Evolutionary conservation across 2,888 invertebrate genomes (phyloP).

Genomic region (Mimachlamys varia): DNA sequence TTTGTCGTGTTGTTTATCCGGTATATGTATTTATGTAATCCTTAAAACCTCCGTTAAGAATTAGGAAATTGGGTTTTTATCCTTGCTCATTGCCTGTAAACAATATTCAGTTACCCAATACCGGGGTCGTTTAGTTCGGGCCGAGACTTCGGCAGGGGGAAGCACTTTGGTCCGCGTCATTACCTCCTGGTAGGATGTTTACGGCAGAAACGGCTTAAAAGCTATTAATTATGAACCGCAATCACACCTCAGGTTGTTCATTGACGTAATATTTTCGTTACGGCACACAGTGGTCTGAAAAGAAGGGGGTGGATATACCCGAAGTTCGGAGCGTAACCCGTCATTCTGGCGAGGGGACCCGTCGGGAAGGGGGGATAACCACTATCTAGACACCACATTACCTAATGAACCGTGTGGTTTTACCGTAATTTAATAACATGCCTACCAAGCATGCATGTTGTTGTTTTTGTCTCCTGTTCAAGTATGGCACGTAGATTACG

Average conservation of each 20-base stretch:
- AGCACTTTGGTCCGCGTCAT: neutral
- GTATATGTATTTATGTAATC: neutral
- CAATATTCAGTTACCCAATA: neutral
- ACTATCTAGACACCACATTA: neutral
- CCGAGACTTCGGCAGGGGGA: neutral
- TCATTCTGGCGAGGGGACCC: neutral
- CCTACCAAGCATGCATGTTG: neutral
- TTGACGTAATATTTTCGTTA: slow-evolving; percentile 13
- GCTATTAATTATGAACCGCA: neutral
- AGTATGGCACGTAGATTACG: neutral
- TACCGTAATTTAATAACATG: neutral
- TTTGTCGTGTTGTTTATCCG: neutral
- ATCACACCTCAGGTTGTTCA: neutral
- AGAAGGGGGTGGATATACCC: neutral
- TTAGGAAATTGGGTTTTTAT: slow-evolving; percentile 28
- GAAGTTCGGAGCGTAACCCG: neutral
- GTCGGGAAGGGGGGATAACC: neutral
- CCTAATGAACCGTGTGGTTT: neutral
- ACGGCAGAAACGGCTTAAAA: neutral
- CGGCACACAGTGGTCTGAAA: neutral
- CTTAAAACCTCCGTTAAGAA: neutral
- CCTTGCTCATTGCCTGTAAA: slow-evolving; percentile 7
- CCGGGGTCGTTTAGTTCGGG: neutral
- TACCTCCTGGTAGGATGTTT: neutral
- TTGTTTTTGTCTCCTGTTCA: neutral